Evolutionary conservation across 1,140 invertebrate genomes (phyloP).

Genomic region (Zaprionus inermis): DNA sequence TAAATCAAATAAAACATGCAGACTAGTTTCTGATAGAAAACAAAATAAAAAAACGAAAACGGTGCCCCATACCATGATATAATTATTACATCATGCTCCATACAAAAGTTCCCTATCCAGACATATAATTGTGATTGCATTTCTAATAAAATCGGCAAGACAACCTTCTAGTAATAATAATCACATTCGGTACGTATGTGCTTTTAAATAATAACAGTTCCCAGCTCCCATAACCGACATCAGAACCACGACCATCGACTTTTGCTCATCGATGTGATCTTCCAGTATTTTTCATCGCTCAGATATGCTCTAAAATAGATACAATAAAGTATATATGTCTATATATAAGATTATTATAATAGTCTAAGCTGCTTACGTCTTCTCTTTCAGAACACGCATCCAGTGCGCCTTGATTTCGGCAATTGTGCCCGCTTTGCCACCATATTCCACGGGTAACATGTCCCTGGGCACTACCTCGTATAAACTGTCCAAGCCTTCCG

Average conservation of each 20-base stretch:
- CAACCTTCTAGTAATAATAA: slow-evolving; percentile 14
- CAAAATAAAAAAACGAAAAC: neutral
- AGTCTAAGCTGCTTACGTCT: slow-evolving; percentile 42
- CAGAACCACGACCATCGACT: slow-evolving; percentile 76
- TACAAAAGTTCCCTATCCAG: neutral
- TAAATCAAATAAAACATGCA: neutral
- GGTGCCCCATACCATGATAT: neutral
- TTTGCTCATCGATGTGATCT: slow-evolving; percentile 39
- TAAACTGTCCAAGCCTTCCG: slow-evolving; percentile 86
- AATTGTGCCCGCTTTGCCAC: slow-evolving; percentile 86
- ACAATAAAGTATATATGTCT: slow-evolving; percentile 1
- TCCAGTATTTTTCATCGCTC: slow-evolving; percentile 71
- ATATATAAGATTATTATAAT: neutral
- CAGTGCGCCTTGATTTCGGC: slow-evolving; percentile 86
- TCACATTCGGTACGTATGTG: slow-evolving; percentile 26
- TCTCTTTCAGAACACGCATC: slow-evolving; percentile 78
- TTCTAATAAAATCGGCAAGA: neutral
- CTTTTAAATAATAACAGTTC: neutral
- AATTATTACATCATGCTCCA: neutral
- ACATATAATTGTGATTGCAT: neutral
- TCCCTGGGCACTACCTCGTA: slow-evolving; percentile 87
- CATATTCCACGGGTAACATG: slow-evolving; percentile 87
- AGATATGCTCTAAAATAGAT: slow-evolving; percentile 55
- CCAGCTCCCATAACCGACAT: neutral
- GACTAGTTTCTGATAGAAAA: neutral